Evolutionary conservation across 2,888 invertebrate genomes (phyloP), one percentile per base, ranked within the genome.

Genomic region (Ichneumoninae sp.): DNA sequence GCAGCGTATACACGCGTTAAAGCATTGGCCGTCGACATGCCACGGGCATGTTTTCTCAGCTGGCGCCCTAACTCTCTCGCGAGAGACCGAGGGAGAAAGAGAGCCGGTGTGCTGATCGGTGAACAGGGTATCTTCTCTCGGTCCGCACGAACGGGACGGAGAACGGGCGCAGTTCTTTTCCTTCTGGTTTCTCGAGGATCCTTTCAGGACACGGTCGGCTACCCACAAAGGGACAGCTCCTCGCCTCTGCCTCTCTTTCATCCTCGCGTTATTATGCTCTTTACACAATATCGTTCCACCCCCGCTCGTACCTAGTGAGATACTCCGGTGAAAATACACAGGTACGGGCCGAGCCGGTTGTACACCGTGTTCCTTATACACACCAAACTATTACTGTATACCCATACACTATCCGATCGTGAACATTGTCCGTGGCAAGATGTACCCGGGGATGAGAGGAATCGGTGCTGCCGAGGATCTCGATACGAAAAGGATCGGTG

Each of bases 161-260:
- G 69, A 69, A 60, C 65, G 75, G 68, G 52, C 69, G 79, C 68
- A 69, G 40, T 71, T 81, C 70, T 73, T 78, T 70, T 78, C 47
- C 79, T 71, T 80, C 71, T 65, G 79, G 74, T 73, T 78, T 68
- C 73, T 78, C 74, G 88, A 89, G 88, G 92, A 91, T 92, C 91
- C 91, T 92, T 93, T 93, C 90, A 92, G 89, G 89, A 90, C 91
- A 93, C 91, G 93, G 91, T 93, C 91, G 93, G 92, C 93, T 93
- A 92, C 90, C 93, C 93, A 91, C 93, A 92, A 93, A 93, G 92
- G 91, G 89, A 87, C 68, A 76, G 83, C 76, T 80, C 83, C 83
- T 82, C 76, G 76, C 78, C 70, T 86, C 89, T 89, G 76, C 78
- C 70, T 86, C 89, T 89, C 89, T 89, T 90, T 88, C 90, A 88